phyloP scores from a whole-genome alignment of 2,113 vertebrate genomes.

The Typhlomys cinereus region DNA sequence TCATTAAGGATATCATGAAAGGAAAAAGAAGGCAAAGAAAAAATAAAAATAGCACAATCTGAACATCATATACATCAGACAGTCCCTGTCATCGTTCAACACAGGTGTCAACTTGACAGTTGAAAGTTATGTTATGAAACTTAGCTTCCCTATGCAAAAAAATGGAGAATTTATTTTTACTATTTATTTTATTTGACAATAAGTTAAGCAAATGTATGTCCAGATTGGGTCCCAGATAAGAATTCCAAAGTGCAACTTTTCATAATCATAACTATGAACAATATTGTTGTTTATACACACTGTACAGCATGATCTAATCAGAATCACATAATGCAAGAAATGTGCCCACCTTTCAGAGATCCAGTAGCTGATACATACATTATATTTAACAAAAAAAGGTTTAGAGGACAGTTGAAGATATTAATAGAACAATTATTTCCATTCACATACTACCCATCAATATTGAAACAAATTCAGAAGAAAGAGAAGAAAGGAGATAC shows the following conservation, averaged over 20 bases:
- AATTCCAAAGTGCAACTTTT: not conserved
- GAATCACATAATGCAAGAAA: not conserved
- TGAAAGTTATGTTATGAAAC: not conserved
- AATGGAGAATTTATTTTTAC: not conserved
- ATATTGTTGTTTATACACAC: not conserved
- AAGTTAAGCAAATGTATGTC: not conserved
- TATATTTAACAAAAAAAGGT: not conserved
- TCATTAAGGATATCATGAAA: not conserved
- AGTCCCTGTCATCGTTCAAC: not conserved
- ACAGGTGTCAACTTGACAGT: too few relatives aligned
- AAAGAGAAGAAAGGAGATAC: not conserved
- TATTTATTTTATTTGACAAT: too few relatives aligned
- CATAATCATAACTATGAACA: not conserved
- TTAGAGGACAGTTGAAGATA: not conserved
- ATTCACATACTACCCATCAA: not conserved
- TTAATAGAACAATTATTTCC: not conserved
- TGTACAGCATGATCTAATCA: not conserved
- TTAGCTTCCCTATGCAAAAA: conserved; percentile 6
- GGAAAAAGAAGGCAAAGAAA: not conserved
- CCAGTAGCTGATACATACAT: not conserved
- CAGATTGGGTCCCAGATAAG: not conserved
- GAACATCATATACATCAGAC: not conserved
- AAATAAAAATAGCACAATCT: not conserved
- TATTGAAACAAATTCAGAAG: not conserved
- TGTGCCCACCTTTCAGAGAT: not conserved